phyloP scores from a whole-genome alignment of 2,797 vertebrate species.

The Eleutherodactylus coqui region DNA sequence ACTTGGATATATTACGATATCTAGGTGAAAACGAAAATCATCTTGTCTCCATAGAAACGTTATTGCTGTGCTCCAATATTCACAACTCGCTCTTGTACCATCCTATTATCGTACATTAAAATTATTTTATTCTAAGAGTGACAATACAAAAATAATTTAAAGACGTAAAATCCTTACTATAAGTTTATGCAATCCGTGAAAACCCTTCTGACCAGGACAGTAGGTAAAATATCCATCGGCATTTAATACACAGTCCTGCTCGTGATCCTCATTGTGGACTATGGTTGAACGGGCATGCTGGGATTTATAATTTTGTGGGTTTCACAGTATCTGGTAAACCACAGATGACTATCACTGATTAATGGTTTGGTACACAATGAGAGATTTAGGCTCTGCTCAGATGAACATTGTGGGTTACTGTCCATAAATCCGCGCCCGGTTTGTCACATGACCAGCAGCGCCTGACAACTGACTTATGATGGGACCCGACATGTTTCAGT shows the following conservation, averaged over 20 bases:
- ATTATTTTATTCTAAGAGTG: not conserved
- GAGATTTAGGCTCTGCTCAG: too few species aligned
- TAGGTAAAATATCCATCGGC: not conserved
- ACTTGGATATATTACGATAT: constrained; percentile 22
- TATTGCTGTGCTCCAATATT: not conserved
- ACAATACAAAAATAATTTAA: not conserved
- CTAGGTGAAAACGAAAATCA: not conserved
- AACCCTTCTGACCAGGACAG: not conserved
- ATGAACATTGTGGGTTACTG: too few species aligned
- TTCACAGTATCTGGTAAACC: too few species aligned
- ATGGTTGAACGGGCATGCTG: too few species aligned
- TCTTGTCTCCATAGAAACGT: constrained; percentile 43
- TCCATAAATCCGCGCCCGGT: too few species aligned
- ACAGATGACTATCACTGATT: too few species aligned
- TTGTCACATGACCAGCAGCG: too few species aligned
- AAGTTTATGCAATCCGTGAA: not conserved
- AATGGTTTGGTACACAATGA: too few species aligned
- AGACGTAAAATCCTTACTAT: not conserved
- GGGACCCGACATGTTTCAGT: too few species aligned
- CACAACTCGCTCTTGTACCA: not conserved
- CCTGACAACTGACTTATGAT: too few species aligned
- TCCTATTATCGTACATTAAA: not conserved
- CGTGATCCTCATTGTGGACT: too few species aligned
- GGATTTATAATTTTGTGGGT: too few species aligned
- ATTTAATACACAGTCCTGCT: not conserved